Evolutionary conservation across 2,113 vertebrate species (phyloP), one percentile per base, ranked within the genome.

Genomic region (Megaceryle torquata): DNA sequence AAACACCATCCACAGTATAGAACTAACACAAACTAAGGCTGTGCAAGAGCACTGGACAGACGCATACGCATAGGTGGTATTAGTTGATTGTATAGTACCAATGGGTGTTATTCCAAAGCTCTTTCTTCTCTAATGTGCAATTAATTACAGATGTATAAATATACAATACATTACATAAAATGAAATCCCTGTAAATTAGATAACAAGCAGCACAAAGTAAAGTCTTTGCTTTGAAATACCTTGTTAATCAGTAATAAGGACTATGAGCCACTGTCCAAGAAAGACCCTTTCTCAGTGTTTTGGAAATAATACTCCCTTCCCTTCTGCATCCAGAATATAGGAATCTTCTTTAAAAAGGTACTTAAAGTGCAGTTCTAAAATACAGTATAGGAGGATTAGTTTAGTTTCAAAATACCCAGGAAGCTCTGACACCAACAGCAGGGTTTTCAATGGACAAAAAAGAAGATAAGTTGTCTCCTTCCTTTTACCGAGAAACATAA

Each of bases 81-180:
- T 33, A 76, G 87, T 65, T 28, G 46, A 70, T 37, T 24, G 80
- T 60, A 13, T 26, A 70, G 91, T 82, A 86, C 93, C 81, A 24
- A 29, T 1, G 67, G 91, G 82, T 53, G 91, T 92, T 31, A 81
- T 20, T n/a, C 53, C 19, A 53, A 39, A 71, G 84, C 59, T 72
- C 60, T 86, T 91, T 89, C 86, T 95, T 90, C 93, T 69, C 97
- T 95, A 97, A 97, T 98, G 98, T 98, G 98, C 99, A 99, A 98
- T 98, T 97, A 98, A 97, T 98, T 98, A 99, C 98, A 99, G 98
- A 98, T 95, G 97, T 98, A 98, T 98, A 99, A 98, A 98, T 98
- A 98, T 96, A 98, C 98, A 98, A 95, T 89, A 97, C 97, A 96
- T 97, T 95, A 97, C 94, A 97, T 92, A 95, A 97, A 97, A 96